Evolutionary conservation across 2,797 vertebrate genomes (phyloP).

Genomic region (Trichosurus vulpecula): DNA sequence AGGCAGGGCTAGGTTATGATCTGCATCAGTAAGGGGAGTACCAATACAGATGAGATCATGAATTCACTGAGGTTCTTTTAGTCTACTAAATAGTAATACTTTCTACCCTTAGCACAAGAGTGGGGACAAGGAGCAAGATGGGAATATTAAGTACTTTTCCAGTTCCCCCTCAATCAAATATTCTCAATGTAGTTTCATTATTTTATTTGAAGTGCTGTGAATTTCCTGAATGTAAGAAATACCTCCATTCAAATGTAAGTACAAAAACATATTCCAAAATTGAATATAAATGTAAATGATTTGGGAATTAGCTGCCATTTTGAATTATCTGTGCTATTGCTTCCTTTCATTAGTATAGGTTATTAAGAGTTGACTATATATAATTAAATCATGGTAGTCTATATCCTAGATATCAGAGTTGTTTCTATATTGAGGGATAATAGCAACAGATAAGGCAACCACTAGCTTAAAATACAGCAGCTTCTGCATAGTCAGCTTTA

Average conservation of each 20-base stretch:
- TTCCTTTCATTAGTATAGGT: neutral
- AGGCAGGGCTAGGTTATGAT: neutral
- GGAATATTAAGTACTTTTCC: neutral
- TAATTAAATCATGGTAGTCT: neutral
- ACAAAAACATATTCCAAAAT: constrained; percentile 20
- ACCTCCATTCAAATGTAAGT: neutral
- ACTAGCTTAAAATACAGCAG: neutral
- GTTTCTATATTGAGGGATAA: neutral
- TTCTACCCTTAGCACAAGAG: neutral
- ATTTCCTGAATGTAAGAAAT: neutral
- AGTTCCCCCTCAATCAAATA: neutral
- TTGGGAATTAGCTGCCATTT: neutral
- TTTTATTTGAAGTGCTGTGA: neutral
- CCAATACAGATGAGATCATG: neutral
- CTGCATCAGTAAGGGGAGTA: neutral
- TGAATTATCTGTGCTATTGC: constrained; percentile 11
- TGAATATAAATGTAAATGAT: neutral
- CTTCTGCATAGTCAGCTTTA: neutral
- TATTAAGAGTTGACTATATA: neutral
- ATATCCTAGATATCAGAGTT: neutral
- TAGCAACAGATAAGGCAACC: neutral
- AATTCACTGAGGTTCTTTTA: neutral
- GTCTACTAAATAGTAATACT: neutral
- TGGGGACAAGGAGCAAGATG: constrained; percentile 10
- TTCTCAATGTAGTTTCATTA: constrained; percentile 13